These are phyloP conservation scores for Phodopus roborovskii DNA, from an alignment of 2,113 vertebrate genomes.

Conservation along the genomic window DNA sequence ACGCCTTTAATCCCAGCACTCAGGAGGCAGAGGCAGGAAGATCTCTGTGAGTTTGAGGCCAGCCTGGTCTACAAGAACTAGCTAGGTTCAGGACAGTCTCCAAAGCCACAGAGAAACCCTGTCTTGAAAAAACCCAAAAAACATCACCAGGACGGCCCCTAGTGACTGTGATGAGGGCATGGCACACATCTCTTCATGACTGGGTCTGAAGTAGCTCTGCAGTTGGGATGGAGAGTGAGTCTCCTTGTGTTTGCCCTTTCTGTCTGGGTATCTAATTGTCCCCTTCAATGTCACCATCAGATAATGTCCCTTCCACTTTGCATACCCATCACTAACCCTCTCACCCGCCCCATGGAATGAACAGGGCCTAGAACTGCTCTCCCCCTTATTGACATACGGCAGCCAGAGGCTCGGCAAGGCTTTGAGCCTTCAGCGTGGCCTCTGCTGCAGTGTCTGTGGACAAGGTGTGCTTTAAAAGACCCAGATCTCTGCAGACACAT, in stretches of 20 bases:
- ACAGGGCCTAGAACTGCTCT: background rate
- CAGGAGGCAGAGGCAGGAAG: too few species aligned
- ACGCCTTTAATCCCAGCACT: too few species aligned
- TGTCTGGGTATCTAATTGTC: rapidly evolving
- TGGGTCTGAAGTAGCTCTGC: background rate
- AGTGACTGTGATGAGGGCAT: background rate
- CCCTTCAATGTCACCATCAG: background rate
- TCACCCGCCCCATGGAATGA: background rate
- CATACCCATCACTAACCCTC: rapidly evolving
- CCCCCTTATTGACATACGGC: too few species aligned
- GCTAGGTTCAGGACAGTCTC: too few species aligned
- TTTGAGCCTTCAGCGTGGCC: background rate
- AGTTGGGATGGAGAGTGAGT: background rate
- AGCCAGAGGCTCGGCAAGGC: background rate
- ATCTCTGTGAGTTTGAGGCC: too few species aligned
- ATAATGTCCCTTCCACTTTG: background rate
- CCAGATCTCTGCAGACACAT: rapidly evolving
- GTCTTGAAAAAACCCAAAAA: too few species aligned
- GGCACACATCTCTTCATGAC: background rate
- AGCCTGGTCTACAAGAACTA: too few species aligned
- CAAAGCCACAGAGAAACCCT: too few species aligned
- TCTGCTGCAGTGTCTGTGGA: background rate
- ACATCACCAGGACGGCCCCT: background rate
- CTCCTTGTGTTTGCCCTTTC: background rate
- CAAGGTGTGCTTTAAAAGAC: background rate